phyloP scores from a whole-genome alignment of 2,113 vertebrate species.

The Marmota flaviventris region DNA sequence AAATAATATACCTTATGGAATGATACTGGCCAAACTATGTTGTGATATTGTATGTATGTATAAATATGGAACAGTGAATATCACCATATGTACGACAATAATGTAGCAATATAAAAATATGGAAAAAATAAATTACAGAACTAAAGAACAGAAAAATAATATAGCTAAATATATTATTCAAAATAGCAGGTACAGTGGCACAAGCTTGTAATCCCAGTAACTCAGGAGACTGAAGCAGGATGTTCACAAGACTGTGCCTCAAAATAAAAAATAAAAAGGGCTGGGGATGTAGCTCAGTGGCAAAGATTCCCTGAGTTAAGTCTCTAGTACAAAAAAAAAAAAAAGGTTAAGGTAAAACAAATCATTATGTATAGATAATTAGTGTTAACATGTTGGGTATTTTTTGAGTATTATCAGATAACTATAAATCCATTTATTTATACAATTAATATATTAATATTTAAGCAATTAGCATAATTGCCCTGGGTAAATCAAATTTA shows the following conservation, averaged over 20 bases:
- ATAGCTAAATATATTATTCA: neutral
- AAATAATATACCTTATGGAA: neutral
- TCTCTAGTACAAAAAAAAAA: neutral
- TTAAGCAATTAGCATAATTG: constrained; percentile 46
- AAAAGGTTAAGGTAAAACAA: neutral
- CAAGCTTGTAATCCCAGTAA: neutral
- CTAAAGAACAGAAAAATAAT: neutral
- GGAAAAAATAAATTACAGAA: too few relatives aligned
- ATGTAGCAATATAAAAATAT: too few relatives aligned
- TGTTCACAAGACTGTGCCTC: too few relatives aligned
- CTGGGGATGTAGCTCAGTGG: neutral
- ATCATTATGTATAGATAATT: neutral
- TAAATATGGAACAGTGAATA: too few relatives aligned
- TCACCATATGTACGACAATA: too few relatives aligned
- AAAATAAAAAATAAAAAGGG: too few relatives aligned
- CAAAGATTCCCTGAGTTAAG: neutral
- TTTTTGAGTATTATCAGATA: neutral
- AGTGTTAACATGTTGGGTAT: neutral
- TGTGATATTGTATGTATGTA: too few relatives aligned
- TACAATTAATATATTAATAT: constrained; percentile 50
- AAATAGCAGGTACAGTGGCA: too few relatives aligned
- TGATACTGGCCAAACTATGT: too few relatives aligned
- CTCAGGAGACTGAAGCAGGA: neutral
- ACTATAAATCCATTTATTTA: constrained; percentile 52
- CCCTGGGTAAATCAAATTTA: constrained; percentile 24